These are phyloP conservation scores for Petrosia ficiformis DNA, from an alignment of 37 sponge, comb jelly and placozoan genomes.

Conservation along the genomic window DNA sequence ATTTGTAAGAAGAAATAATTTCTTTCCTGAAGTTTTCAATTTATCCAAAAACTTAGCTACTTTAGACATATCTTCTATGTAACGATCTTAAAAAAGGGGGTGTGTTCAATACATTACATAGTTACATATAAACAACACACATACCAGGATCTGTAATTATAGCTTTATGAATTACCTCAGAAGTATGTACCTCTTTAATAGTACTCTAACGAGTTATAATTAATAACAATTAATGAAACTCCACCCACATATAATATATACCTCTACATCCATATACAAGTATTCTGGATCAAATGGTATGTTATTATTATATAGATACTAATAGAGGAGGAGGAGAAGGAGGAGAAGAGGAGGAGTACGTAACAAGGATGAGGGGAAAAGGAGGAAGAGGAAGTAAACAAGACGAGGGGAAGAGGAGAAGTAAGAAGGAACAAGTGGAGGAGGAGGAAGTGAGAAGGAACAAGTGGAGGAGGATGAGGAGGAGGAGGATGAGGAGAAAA, in stretches of 20 bases:
- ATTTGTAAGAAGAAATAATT: constrained; percentile 92
- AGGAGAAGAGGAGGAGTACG: neutral
- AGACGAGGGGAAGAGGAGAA: neutral
- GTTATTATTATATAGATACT: constrained; percentile 1
- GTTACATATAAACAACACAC: neutral
- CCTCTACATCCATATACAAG: constrained; percentile 67
- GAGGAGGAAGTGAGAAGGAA: neutral
- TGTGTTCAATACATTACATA: constrained; percentile 3
- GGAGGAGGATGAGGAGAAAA: neutral
- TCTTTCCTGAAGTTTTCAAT: constrained; percentile 72
- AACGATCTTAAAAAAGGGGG: constrained; percentile 28
- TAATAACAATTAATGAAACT: neutral
- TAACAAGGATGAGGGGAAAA: neutral
- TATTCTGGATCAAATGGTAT: constrained; percentile 63
- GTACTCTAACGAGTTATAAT: constrained; percentile 32
- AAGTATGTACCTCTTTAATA: constrained; percentile 53
- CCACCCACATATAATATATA: neutral
- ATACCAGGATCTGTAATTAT: constrained; percentile 56
- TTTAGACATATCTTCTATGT: constrained; percentile 33
- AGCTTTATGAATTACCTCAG: constrained; percentile 50
- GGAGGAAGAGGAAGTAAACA: no score
- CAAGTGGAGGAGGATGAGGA: neutral
- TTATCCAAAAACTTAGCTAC: constrained; percentile 50
- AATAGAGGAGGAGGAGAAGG: neutral
- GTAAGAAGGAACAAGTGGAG: neutral